Base-by-base conservation (phyloP, 2,888 invertebrate species). In the Formica aserva region DNA sequence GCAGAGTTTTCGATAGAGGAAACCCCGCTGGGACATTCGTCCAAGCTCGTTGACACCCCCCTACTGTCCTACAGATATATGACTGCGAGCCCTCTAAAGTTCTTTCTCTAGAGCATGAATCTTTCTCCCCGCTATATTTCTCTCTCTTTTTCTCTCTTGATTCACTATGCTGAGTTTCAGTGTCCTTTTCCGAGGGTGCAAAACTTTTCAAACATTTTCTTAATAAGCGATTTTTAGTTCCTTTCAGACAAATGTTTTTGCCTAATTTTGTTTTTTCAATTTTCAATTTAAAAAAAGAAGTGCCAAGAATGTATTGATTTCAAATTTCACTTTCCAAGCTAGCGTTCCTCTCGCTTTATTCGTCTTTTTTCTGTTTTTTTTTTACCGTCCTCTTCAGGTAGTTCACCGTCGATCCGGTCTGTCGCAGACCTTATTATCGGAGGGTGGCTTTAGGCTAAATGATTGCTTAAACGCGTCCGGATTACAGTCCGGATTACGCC, bases 21-120 rank as follows among this genome's bases (percentile, higher is more conserved):
- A 89, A 91, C 91, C 94, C 94, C 86, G 93, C 93, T 94, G 94
- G 62, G 93, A 85, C 90, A 92, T 93, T 93, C 91, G 92, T 90
- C 91, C 85, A 82, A 89, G 88, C 88, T 90, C 90, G 92, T 91
- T 91, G 93, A 93, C 94, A 92, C 92, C 93, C 92, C 87, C 92
- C 92, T 91, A 89, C 90, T 76, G 92, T 86, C 84, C 87, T 63
- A 74, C 88, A 90, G 90, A 93, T 92, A 93, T 91, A 92, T 89
- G 91, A 91, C 91, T 88, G 77, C 76, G 74, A 80, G 83, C 82
- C 84, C 82, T 87, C 78, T 87, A 85, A 66, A 84, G 84, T 87
- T 89, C 80, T 84, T 83, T 84, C 78, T 77, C 85, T 82, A 69
- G 41, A 65, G 71, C 35, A 63, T 76, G 29, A 76, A 69, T 74